A percentile compares a stretch with the other conserved stretches of the same genome.
Conservation (phyloP, 2,888 invertebrate genomes). For the Lasius fuliginosus region DNA sequence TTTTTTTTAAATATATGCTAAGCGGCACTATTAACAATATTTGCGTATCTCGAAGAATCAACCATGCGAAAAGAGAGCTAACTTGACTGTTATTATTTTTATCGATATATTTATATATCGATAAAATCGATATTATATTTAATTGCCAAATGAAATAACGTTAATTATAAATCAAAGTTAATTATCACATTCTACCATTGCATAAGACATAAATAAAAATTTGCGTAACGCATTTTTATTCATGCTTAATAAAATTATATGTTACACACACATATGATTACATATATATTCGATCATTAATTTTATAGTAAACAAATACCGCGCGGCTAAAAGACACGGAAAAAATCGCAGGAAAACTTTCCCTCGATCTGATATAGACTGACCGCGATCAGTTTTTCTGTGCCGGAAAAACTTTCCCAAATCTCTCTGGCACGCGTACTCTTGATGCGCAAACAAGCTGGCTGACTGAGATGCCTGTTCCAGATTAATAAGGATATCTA, state of each 20-base stretch:
- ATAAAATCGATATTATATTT: not conserved
- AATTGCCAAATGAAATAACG: not conserved
- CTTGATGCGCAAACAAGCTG: conserved; percentile 15
- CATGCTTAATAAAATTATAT: not conserved
- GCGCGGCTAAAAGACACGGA: not conserved
- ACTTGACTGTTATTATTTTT: not conserved
- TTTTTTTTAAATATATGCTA: not conserved
- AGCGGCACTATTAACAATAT: not conserved
- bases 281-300: not conserved
- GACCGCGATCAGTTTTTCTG: conserved; percentile 56
- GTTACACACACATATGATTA: not conserved
- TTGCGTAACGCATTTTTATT: not conserved
- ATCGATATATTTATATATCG: too few species aligned
- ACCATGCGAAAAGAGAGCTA: not conserved
- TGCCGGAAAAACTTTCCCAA: conserved; percentile 65
- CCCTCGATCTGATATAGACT: conserved; percentile 45
- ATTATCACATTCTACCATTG: not conserved
- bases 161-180: not conserved
- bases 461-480: conserved; percentile 29
- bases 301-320: not conserved
- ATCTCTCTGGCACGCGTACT: conserved; percentile 39
- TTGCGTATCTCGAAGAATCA: not conserved
- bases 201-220: not conserved
- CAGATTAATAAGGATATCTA: conserved; percentile 44
- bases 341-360: conserved; percentile 53